Percentiles rank a stretch among this genome's conserved stretches.
Evolutionary conservation across 2,888 invertebrate genomes (phyloP).

Genomic region (Ctenicera cuprea): DNA sequence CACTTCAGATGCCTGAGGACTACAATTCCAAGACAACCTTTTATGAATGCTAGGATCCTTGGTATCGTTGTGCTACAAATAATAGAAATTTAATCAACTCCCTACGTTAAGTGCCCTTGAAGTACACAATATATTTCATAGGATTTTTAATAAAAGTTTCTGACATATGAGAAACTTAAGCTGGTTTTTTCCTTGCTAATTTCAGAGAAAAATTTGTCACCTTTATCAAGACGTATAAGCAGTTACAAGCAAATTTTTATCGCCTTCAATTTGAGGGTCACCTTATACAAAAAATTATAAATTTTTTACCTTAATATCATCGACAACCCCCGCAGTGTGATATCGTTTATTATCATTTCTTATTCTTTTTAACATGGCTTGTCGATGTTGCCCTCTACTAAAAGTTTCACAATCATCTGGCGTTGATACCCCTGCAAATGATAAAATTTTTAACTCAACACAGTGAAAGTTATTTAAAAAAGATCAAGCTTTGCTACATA

Average conservation of each 20-base stretch:
- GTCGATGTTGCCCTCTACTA: constrained; percentile 70
- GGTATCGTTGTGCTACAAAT: constrained; percentile 72
- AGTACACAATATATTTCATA: too few relatives aligned
- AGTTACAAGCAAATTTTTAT: too few relatives aligned
- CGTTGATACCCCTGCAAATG: constrained; percentile 65
- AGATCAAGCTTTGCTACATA: neutral
- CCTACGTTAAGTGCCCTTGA: neutral
- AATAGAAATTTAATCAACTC: constrained; percentile 47
- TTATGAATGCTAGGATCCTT: constrained; percentile 76
- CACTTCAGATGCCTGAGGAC: constrained; percentile 55
- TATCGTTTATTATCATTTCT: constrained; percentile 75
- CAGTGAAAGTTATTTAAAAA: too few relatives aligned
- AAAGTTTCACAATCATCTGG: constrained; percentile 68
- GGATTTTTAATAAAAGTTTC: too few relatives aligned
- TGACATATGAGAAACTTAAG: too few relatives aligned
- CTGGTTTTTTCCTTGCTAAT: too few relatives aligned
- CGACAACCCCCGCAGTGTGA: constrained; percentile 81
- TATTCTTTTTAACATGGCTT: constrained; percentile 72
- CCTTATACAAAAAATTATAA: too few relatives aligned
- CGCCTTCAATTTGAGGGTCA: too few relatives aligned
- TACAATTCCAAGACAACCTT: constrained; percentile 78
- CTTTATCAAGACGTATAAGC: too few relatives aligned
- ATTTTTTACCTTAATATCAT: constrained; percentile 75
- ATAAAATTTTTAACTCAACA: constrained; percentile 18
- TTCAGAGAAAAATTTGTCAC: too few relatives aligned